These are phyloP conservation scores for Symphodus melops DNA, from an alignment of 2,113 vertebrate species.

Conservation along the genomic window DNA sequence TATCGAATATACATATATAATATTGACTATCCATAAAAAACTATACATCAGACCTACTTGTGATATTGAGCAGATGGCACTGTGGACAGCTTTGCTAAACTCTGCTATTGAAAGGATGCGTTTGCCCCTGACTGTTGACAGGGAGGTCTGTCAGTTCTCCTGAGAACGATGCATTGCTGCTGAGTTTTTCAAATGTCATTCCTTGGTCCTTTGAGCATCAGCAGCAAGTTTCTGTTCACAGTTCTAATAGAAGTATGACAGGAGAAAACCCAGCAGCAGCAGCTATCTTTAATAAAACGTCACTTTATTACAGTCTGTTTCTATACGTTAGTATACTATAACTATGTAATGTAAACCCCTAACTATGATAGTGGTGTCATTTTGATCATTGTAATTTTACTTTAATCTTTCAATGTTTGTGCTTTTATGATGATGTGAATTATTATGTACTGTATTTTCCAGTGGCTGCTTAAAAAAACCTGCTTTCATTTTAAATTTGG, in stretches of 20 bases:
- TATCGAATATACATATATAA: too few relatives aligned
- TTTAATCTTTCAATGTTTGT: neutral
- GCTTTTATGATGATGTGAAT: neutral
- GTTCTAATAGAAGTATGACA: neutral
- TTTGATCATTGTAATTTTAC: neutral
- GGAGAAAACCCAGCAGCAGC: conserved; percentile 20
- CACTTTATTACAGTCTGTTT: neutral
- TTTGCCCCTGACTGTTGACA: conserved; percentile 46
- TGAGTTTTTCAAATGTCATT: conserved; percentile 41
- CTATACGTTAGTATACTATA: too few relatives aligned
- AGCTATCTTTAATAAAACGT: conserved; percentile 18
- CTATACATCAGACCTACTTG: neutral
- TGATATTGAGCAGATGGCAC: conserved; percentile 36
- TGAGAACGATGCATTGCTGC: conserved; percentile 34
- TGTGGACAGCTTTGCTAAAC: conserved; percentile 16
- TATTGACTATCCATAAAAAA: too few relatives aligned
- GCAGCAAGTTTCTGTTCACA: conserved; percentile 22
- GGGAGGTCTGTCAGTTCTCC: conserved; percentile 38
- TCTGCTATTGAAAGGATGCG: conserved; percentile 22
- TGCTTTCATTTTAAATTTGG: conserved; percentile 3
- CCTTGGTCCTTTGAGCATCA: conserved; percentile 44
- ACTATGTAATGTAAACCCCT: too few relatives aligned
- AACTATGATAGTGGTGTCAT: neutral
- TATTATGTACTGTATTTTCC: neutral
- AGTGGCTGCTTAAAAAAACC: neutral